Conservation (phyloP, 2,113 vertebrate species). For the Anseranas semipalmata region DNA sequence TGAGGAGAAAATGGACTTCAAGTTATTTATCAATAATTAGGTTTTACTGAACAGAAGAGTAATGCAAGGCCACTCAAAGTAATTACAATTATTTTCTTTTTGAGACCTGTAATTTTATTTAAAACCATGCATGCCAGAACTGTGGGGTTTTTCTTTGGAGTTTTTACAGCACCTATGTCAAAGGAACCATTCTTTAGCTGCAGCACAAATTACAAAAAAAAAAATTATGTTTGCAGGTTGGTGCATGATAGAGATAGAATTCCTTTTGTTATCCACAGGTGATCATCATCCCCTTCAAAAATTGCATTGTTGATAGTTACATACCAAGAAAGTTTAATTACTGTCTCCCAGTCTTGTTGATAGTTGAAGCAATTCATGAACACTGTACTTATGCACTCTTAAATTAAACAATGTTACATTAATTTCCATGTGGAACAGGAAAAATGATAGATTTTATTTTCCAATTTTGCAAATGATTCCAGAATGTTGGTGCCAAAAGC, state of each 20-base stretch:
- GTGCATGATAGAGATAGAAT: neutral
- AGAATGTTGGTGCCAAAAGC: neutral
- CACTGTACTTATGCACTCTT: neutral
- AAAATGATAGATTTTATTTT: conserved; percentile 57
- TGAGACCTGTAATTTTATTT: neutral
- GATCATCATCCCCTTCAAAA: conserved; percentile 1
- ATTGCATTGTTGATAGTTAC: conserved; percentile 23
- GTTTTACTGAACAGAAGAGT: neutral
- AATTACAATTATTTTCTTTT: conserved; percentile 18
- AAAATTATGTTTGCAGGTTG: neutral
- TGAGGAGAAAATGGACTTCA: conserved; percentile 7
- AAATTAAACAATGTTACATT: conserved; percentile 60
- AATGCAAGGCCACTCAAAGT: neutral
- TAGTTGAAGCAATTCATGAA: conserved; percentile 59
- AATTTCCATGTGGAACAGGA: conserved; percentile 48
- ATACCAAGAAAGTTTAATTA: conserved; percentile 50
- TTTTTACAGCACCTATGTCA: neutral
- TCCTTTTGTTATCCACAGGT: conserved; percentile 5
- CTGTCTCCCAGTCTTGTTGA: conserved; percentile 30
- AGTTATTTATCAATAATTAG: conserved; percentile 35
- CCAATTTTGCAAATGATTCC: conserved; percentile 37
- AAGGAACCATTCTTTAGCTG: neutral
- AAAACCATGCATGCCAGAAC: neutral
- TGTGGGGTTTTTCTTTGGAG: neutral
- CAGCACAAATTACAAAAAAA: neutral